These are phyloP conservation scores for Palythoa grandis DNA, from an alignment of 92 coral and sea anemone species.

Conservation along the genomic window DNA sequence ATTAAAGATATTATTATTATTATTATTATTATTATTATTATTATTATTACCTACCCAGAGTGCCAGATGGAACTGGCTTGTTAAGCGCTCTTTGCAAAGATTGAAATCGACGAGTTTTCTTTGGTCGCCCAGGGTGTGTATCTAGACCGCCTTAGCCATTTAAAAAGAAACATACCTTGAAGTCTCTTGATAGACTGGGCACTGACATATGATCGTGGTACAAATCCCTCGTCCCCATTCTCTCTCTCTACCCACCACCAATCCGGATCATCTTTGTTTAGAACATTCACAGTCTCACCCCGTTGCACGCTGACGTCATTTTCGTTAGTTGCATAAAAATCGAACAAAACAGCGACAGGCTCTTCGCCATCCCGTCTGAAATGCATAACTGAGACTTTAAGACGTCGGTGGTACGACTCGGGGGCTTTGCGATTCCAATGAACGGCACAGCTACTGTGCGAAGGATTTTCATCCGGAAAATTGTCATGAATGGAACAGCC, in stretches of 20 bases:
- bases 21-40: too few species aligned
- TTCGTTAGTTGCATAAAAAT: conserved; percentile 73
- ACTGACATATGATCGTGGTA: conserved; percentile 68
- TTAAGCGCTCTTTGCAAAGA: too few species aligned
- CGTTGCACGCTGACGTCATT: conserved; percentile 75
- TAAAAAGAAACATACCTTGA: conserved; percentile 40
- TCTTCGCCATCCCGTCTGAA: conserved; percentile 73
- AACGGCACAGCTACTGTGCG: background rate
- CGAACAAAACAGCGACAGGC: conserved; percentile 67
- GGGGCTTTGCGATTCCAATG: conserved; percentile 41
- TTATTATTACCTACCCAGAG: too few species aligned
- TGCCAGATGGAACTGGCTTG: too few species aligned
- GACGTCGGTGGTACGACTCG: conserved; percentile 71
- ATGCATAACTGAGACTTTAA: conserved; percentile 66
- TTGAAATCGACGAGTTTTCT: too few species aligned
- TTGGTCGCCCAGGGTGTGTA: too few species aligned
- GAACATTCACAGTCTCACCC: conserved; percentile 74
- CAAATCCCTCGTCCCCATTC: conserved; percentile 79
- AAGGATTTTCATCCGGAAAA: too few species aligned
- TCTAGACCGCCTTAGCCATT: too few species aligned
- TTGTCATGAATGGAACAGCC: conserved; percentile 50
- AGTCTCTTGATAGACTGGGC: conserved; percentile 32
- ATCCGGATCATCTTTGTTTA: conserved; percentile 78
- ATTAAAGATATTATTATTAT: too few species aligned
- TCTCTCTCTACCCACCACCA: conserved; percentile 87